Evolutionary conservation across 2,888 invertebrate species (phyloP).

Genomic region (Athripsodes cinereus): DNA sequence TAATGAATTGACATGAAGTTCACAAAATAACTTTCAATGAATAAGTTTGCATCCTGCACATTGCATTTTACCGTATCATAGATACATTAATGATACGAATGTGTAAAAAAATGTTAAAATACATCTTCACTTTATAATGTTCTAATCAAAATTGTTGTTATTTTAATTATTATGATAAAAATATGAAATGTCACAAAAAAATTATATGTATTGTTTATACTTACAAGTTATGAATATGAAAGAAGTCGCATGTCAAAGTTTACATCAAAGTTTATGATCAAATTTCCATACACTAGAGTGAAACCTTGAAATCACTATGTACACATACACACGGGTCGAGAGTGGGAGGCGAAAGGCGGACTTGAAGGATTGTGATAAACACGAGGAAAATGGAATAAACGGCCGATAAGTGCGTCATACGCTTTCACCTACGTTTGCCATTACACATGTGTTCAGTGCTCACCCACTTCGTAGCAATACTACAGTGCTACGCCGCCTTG

Average conservation of each 20-base stretch:
- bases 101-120: too few species aligned
- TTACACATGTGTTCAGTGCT: constrained; percentile 16
- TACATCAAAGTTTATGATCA: background rate
- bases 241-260: background rate
- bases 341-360: constrained; percentile 37
- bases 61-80: too few species aligned
- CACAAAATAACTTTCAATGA: too few species aligned
- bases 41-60: too few species aligned
- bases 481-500: background rate
- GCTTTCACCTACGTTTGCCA: constrained; percentile 21
- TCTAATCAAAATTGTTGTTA: too few species aligned
- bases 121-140: too few species aligned
- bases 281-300: constrained; percentile 1
- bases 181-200: too few species aligned
- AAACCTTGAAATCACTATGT: constrained; percentile 15
- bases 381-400: constrained; percentile 38
- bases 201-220: background rate
- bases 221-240: background rate
- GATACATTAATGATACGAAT: too few species aligned
- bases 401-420: constrained; percentile 21
- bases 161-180: too few species aligned
- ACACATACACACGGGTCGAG: constrained; percentile 4
- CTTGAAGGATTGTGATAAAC: constrained; percentile 43
- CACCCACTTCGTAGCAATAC: background rate
- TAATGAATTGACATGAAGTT: too few species aligned